phyloP scores from a whole-genome alignment of 2,888 invertebrate species.

The Spisula subtruncata region DNA sequence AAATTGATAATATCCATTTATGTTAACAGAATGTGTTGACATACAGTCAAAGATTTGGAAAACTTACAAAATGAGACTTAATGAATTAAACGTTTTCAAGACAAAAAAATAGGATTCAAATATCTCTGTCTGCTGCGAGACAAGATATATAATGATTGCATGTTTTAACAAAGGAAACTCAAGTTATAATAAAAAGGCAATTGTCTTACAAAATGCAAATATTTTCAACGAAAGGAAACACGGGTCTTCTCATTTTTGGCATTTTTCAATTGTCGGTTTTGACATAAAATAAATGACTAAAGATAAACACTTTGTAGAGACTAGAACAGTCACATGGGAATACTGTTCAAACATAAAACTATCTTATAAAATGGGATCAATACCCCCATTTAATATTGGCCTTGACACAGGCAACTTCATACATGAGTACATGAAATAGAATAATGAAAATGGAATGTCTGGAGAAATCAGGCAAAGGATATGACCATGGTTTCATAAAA shows the following conservation, averaged over 20 bases:
- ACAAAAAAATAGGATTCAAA: slow-evolving; percentile 10
- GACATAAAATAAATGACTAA: neutral
- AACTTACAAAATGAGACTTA: neutral
- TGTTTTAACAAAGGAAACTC: neutral
- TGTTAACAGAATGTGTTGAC: slow-evolving; percentile 6
- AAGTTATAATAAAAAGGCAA: neutral
- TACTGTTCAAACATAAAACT: neutral
- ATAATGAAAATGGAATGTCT: too few relatives aligned
- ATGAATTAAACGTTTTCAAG: neutral
- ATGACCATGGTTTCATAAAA: too few relatives aligned
- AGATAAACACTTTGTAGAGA: neutral
- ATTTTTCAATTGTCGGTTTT: slow-evolving; percentile 1
- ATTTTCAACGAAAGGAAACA: neutral
- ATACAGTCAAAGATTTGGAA: slow-evolving; percentile 2
- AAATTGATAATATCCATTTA: neutral
- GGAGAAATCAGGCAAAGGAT: too few relatives aligned
- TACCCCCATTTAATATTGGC: too few relatives aligned
- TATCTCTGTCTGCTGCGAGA: neutral
- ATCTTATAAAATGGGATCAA: neutral
- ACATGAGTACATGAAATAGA: too few relatives aligned
- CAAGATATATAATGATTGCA: slow-evolving; percentile 17
- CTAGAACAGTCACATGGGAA: neutral
- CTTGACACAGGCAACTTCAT: too few relatives aligned
- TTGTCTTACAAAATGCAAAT: neutral
- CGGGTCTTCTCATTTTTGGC: neutral